Evolutionary conservation across 2,113 vertebrate genomes (phyloP).

Genomic region (Sigmodon hispidus): DNA sequence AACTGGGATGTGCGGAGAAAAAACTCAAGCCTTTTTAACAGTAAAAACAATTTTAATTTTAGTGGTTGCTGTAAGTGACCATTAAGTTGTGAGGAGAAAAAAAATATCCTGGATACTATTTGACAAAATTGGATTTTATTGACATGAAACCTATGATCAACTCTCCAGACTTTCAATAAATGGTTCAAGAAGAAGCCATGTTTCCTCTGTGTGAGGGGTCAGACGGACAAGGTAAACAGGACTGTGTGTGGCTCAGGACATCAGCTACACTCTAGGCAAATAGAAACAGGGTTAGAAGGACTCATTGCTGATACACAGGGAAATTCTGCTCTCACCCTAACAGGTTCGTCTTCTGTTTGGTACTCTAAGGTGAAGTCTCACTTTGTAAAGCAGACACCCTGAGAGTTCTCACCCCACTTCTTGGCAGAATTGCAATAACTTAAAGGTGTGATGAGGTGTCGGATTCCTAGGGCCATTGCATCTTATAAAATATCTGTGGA

Average conservation of each 20-base stretch:
- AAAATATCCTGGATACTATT: constrained; percentile 67
- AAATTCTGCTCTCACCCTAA: constrained; percentile 57
- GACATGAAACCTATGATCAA: constrained; percentile 60
- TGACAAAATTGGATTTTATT: constrained; percentile 78
- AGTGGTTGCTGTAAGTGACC: constrained; percentile 53
- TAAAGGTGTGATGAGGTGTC: constrained; percentile 69
- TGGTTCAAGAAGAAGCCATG: constrained; percentile 45
- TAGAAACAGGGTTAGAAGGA: not conserved
- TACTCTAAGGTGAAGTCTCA: constrained; percentile 63
- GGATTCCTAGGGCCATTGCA: constrained; percentile 29
- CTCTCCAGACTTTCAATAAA: constrained; percentile 66
- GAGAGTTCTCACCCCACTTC: constrained; percentile 68
- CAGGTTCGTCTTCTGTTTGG: constrained; percentile 17
- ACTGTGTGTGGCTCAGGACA: constrained; percentile 32
- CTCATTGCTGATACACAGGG: constrained; percentile 54
- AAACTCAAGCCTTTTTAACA: constrained; percentile 30
- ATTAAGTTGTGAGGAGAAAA: constrained; percentile 71
- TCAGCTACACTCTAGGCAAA: not conserved
- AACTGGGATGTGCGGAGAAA: constrained; percentile 34
- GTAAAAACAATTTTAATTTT: constrained; percentile 69
- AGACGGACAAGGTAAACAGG: constrained; percentile 64
- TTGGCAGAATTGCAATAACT: constrained; percentile 55
- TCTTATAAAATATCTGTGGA: constrained; percentile 53
- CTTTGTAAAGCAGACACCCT: constrained; percentile 50
- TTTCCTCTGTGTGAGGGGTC: constrained; percentile 70